These are phyloP conservation scores for Parochlus steinenii DNA, from an alignment of 2,888 invertebrate genomes.

Conservation along the genomic window DNA sequence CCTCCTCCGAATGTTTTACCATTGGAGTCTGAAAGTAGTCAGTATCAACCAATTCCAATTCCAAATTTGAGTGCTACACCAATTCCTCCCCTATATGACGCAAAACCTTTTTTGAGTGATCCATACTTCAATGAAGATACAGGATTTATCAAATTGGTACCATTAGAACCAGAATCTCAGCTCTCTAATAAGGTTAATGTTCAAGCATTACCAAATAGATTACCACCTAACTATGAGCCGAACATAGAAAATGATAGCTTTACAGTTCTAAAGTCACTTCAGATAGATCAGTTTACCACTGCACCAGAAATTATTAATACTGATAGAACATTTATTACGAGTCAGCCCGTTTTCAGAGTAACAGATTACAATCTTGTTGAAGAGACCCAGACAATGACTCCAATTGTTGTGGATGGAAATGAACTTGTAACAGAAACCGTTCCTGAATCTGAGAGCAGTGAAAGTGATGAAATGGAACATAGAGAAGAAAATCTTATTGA, in stretches of 20 bases:
- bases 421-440: too few relatives aligned
- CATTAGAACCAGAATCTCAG: constrained; percentile 9
- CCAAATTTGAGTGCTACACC: constrained; percentile 46
- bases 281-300: constrained; percentile 10
- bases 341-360: too few relatives aligned
- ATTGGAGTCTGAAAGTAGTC: constrained; percentile 16
- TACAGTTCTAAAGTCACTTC: constrained; percentile 14
- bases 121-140: constrained; percentile 9
- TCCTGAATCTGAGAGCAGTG: too few relatives aligned
- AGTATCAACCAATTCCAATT: constrained; percentile 37
- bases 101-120: constrained; percentile 36
- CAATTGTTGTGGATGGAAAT: too few relatives aligned
- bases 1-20: constrained; percentile 16
- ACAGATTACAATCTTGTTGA: too few relatives aligned
- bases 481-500: too few relatives aligned
- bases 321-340: constrained; percentile 4
- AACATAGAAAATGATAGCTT: not conserved
- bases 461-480: too few relatives aligned
- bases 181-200: constrained; percentile 8
- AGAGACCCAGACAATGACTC: too few relatives aligned
- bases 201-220: constrained; percentile 2
- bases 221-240: not conserved
- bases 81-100: constrained; percentile 43
- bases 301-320: not conserved
- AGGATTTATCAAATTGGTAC: constrained; percentile 10